Conservation (phyloP, 2,888 invertebrate genomes). For the Lathronympha strigana region DNA sequence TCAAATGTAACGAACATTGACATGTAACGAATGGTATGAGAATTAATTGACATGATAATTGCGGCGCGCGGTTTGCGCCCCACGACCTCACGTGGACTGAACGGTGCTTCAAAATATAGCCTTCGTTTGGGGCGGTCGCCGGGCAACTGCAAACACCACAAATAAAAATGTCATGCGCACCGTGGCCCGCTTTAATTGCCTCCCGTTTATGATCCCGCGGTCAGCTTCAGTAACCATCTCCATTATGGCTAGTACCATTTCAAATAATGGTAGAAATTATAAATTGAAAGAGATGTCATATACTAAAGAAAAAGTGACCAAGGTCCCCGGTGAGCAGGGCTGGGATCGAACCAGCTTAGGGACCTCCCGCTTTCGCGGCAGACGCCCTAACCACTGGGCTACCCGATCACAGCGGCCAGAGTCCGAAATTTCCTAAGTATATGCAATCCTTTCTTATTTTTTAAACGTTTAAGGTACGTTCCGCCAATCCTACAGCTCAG, state of each 20-base stretch:
- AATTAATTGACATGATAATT: constrained; percentile 49
- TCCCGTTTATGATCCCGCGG: background rate
- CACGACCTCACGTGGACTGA: constrained; percentile 73
- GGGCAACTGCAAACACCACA: constrained; percentile 79
- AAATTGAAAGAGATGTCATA: too few species aligned
- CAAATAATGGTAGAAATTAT: too few species aligned
- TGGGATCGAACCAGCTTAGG: too few species aligned
- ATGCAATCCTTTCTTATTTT: too few species aligned
- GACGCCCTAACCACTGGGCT: too few species aligned
- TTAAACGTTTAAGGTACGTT: too few species aligned
- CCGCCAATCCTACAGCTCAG: too few species aligned
- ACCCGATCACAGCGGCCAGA: too few species aligned
- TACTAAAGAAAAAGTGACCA: too few species aligned
- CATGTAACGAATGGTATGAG: constrained; percentile 34
- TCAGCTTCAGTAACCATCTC: background rate
- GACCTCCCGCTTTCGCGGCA: too few species aligned
- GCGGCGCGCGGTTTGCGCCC: constrained; percentile 54
- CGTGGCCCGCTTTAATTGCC: constrained; percentile 39
- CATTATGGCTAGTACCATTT: background rate
- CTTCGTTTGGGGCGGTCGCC: constrained; percentile 70
- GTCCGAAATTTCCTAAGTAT: too few species aligned
- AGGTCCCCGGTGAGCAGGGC: too few species aligned
- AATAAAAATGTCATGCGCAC: constrained; percentile 73
- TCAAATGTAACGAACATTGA: constrained; percentile 39
- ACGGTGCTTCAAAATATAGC: constrained; percentile 69